Evolutionary conservation across 2,888 invertebrate species (phyloP).

Genomic region (Matsumyia berberina): DNA sequence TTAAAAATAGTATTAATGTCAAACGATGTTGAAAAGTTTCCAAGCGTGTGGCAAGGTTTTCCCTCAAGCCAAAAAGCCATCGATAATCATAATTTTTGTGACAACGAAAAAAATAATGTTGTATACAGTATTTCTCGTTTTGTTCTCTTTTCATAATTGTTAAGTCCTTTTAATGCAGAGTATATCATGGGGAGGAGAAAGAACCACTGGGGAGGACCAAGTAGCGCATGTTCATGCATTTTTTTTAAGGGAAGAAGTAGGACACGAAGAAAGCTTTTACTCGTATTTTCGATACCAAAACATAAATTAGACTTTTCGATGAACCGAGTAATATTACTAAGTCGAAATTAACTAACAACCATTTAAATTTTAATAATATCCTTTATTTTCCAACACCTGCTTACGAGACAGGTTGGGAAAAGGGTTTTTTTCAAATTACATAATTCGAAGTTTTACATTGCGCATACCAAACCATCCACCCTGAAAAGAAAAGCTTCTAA

Average conservation of each 20-base stretch:
- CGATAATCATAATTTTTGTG: conserved; percentile 36
- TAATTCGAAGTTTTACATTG: conserved; percentile 53
- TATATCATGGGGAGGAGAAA: not conserved
- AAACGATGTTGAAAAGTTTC: conserved; percentile 29
- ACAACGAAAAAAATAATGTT: conserved; percentile 26
- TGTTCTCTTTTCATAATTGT: not conserved
- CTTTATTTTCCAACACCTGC: not conserved
- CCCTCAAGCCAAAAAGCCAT: conserved; percentile 3
- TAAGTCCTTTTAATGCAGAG: conserved; percentile 18
- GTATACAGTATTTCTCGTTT: not conserved
- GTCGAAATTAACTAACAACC: not conserved
- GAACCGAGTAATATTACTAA: not conserved
- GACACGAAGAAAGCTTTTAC: conserved; percentile 55
- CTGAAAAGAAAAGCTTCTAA: conserved; percentile 49
- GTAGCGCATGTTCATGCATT: conserved; percentile 53
- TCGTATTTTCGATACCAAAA: conserved; percentile 33
- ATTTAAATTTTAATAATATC: not conserved
- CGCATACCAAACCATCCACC: conserved; percentile 48
- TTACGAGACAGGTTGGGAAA: not conserved
- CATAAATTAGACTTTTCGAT: not conserved
- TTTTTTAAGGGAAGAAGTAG: conserved; percentile 47
- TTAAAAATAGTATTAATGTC: conserved; percentile 66
- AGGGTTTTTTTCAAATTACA: conserved; percentile 31
- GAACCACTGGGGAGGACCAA: not conserved
- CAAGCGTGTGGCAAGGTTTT: conserved; percentile 30